Evolutionary conservation across 2,113 vertebrate genomes (phyloP), one percentile per base, ranked within the genome.

Genomic region (Salminus brasiliensis): DNA sequence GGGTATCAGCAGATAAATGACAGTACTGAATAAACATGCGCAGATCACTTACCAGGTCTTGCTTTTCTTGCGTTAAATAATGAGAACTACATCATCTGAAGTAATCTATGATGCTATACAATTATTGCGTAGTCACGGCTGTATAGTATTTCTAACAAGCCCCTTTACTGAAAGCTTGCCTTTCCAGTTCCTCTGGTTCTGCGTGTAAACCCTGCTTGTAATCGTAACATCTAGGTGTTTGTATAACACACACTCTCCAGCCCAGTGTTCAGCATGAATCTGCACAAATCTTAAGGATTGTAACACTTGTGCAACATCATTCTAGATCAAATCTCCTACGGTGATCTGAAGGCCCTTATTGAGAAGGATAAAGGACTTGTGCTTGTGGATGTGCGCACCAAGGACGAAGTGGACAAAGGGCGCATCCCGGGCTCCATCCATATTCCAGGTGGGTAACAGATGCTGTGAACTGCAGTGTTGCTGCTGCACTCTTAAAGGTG

Each of bases 341-440:
- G 80, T 11, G 92, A 94, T 3, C 75, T 94, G 63, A 93, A 92
- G 80, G 82, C 60, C 0, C 87, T 94, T 32, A 16, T 91, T 8
- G 81, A 18, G 62, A 87, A 88, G 11, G 88, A 79, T 34, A 65
- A 83, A 0, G 81, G 82, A 36, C 84, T 95, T 16, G 1, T 93
- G 57, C 30, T 95, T 74, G 84, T 94, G 25, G 94, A 95, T 41
- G 94, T 94, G 5, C 90, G 93, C 12, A 74, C 66, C 18, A 80
- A 92, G 74, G 90, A 87, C 1, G 94, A 95, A 74, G 88, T 94
- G 32, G 86, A 87, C 3, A 81, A 63, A n/a, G 94, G 94, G 12
- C 43, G 3, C 15, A 94, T 94, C 55, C 85, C 88, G 23, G 88
- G 90, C 65, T 90, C 93, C 0, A 53, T 93, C 34, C 80, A 94